Conservation (phyloP, 1,140 invertebrate genomes). For the Triops longicaudatus region DNA sequence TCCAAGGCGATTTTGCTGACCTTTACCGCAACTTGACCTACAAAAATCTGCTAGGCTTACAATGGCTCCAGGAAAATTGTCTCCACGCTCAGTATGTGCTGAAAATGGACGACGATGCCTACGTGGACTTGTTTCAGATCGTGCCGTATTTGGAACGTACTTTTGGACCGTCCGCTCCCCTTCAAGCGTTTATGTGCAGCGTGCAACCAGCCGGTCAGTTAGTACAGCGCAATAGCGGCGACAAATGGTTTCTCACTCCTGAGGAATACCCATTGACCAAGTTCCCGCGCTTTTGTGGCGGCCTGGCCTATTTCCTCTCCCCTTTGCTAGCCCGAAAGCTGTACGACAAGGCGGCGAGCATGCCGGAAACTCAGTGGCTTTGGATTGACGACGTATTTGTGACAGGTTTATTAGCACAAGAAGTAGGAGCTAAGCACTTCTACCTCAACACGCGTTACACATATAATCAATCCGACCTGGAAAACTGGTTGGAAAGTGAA, state of each 20-base stretch:
- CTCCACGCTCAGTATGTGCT: slow-evolving; percentile 40
- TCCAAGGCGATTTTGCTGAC: slow-evolving; percentile 42
- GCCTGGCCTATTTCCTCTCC: slow-evolving; percentile 46
- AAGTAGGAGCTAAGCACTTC: slow-evolving; percentile 35
- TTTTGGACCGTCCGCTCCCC: slow-evolving; percentile 31
- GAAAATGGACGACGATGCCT: slow-evolving; percentile 49
- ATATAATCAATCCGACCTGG: slow-evolving; percentile 36
- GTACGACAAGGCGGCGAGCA: slow-evolving; percentile 30
- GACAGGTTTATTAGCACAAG: slow-evolving; percentile 41
- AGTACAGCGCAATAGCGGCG: slow-evolving; percentile 36
- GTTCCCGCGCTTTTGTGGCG: slow-evolving; percentile 42
- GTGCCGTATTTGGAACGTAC: slow-evolving; percentile 36
- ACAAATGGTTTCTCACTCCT: slow-evolving; percentile 40
- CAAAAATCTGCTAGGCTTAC: slow-evolving; percentile 45
- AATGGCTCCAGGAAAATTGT: slow-evolving; percentile 43
- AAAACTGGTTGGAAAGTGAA: slow-evolving; percentile 33
- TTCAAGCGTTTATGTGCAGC: slow-evolving; percentile 38
- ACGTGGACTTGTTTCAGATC: slow-evolving; percentile 44
- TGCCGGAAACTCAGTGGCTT: slow-evolving; percentile 39
- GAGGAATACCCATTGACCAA: slow-evolving; percentile 36
- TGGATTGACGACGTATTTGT: slow-evolving; percentile 49
- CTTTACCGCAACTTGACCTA: slow-evolving; percentile 43
- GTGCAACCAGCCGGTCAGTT: slow-evolving; percentile 38
- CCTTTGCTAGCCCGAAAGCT: slow-evolving; percentile 49
- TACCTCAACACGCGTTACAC: slow-evolving; percentile 39